Evolutionary conservation across 2,797 vertebrate genomes (phyloP), one percentile per base, ranked within the genome.

Genomic region (Paratrypauchen microcephalus): DNA sequence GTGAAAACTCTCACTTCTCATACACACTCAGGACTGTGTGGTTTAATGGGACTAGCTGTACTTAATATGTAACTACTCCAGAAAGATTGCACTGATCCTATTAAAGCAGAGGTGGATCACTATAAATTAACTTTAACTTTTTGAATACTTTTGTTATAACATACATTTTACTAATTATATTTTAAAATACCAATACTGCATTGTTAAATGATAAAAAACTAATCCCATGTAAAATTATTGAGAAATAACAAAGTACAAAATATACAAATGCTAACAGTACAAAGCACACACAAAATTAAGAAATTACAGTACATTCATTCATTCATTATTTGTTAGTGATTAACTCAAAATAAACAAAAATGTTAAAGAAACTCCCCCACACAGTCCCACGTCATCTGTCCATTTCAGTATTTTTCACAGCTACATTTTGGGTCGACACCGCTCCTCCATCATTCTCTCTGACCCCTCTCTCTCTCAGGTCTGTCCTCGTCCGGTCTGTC

Each of bases 341-440:
- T 55, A 55, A 23, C 52, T 55, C 52, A 24, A 55, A 13, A 6
- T 8, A 11, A 21, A 9, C 19, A 21, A 52, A 52, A 21, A 8
- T 2, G 18, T 5, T 4, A 11, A 55, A 52, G 41, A 59, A 62
- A 74, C 70, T 69, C 67, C 55, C 69, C n/a, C 58, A 21, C 56
- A 45, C 19, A n/a, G 63, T 21, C 58, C 5, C n/a, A 59, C 21
- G 13, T 67, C 26, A 79, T 78, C 75, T 65, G 73, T 68, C 69
- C 74, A 73, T 83, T 81, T 57, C 77, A 66, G 67, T 76, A 71
- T 83, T 81, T 85, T 83, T 73, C 83, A 87, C 75, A 78, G 74
- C 82, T 85, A 82, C 77, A 83, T 71, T 76, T 73, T 63, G 48
- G 70, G 69, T 77, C 24, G 18, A 71, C 70, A 21, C 54, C 36